Base-by-base conservation (phyloP, 2,888 invertebrate species). In the Lasioglossum marginatum region DNA sequence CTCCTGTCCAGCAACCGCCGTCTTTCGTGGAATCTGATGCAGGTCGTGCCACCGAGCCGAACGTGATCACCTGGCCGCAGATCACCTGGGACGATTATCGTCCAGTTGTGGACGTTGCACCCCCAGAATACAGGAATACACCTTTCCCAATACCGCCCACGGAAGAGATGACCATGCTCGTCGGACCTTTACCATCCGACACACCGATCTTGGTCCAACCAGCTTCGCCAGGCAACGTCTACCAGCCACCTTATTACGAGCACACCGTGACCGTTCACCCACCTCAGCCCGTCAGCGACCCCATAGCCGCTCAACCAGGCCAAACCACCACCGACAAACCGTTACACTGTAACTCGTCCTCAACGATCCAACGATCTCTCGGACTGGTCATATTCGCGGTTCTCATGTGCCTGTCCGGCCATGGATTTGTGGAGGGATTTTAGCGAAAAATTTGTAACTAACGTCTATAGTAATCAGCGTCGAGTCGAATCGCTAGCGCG, bases 271-370 rank as follows among this genome's bases (percentile, higher is more conserved):
- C 86, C n/a, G 4, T 83, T 12, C 74, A 82, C 23, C 12, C 85
- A n/a, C 79, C 83, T 8, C 37, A 84, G 14, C 27, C 75, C n/a
- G 66, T 71, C 12, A 73, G 34, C 71, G 66, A 85, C 81, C 66
- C 19, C 16, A 57, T 68, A 6, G 14, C 19, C 10, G 31, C 31
- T n/a, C 4, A 57, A 12, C 27, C 1, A 19, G 31, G 52, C 45
- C 27, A 23, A 31, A 86, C 82, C 14, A 90, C 86, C 23, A 90
- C 89, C 43, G 87, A 91, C 19, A 80, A 88, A 34, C 90, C 91
- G 0, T 60, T 85, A n/a, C 83, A 82, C 0, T 91, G 88, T 19
- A 82, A 19, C 77, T 70, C 27, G 34, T 81, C 88, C 0, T 10
- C 81, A n/a, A 63, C 68, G 23, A n/a, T 4, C 0, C 70, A 45